Conservation (phyloP, 2,888 invertebrate genomes). For the Archips crataeganus region DNA sequence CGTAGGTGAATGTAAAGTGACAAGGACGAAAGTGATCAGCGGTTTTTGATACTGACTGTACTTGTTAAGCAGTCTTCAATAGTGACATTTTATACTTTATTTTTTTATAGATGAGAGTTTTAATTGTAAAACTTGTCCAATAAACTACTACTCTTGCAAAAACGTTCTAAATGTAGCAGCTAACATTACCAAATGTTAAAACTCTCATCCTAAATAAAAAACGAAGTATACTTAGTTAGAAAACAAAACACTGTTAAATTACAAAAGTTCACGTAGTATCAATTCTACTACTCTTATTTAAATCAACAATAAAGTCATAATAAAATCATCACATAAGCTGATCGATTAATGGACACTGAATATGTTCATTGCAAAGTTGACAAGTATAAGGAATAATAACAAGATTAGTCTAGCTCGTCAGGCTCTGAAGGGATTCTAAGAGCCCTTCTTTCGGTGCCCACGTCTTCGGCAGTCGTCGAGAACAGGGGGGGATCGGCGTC, state of each 20-base stretch:
- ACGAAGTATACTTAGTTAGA: background rate
- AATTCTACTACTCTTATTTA: constrained; percentile 20
- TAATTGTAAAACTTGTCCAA: background rate
- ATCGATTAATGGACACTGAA: constrained; percentile 38
- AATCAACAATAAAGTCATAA: constrained; percentile 28
- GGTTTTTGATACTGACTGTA: background rate
- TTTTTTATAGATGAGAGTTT: background rate
- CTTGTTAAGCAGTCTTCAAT: constrained; percentile 37
- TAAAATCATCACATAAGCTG: constrained; percentile 38
- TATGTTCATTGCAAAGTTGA: constrained; percentile 52
- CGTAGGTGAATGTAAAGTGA: too few relatives aligned
- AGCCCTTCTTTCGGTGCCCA: constrained; percentile 52
- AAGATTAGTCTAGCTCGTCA: constrained; percentile 72
- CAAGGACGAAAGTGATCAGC: too few relatives aligned
- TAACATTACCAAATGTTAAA: background rate
- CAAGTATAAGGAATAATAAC: constrained; percentile 54
- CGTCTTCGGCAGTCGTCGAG: constrained; percentile 43
- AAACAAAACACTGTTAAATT: constrained; percentile 25
- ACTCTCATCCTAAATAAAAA: background rate
- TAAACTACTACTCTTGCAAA: background rate
- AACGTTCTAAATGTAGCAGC: background rate
- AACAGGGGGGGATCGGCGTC: constrained; percentile 58
- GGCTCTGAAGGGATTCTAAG: constrained; percentile 70
- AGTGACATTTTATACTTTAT: constrained; percentile 20
- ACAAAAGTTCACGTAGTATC: constrained; percentile 24